phyloP scores from a whole-genome alignment of 2,888 invertebrate species.

The Amphipoea lucens region DNA sequence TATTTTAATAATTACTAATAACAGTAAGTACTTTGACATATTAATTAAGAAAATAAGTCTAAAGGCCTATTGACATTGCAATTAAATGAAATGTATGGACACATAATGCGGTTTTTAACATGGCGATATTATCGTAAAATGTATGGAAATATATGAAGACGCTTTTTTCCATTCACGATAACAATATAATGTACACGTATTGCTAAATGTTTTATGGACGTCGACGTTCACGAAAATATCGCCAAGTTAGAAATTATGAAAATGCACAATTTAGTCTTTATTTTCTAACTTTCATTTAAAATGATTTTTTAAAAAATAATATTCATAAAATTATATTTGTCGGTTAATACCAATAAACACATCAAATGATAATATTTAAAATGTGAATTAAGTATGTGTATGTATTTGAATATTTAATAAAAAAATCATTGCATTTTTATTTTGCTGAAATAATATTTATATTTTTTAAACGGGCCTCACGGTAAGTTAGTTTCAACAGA shows the following conservation, averaged over 20 bases:
- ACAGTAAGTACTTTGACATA: slow-evolving; percentile 35
- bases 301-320: neutral
- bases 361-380: neutral
- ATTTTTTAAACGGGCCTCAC: neutral
- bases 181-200: neutral
- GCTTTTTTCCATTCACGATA: neutral
- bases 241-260: neutral
- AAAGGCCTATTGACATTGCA: slow-evolving; percentile 8
- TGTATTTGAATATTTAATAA: neutral
- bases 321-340: neutral
- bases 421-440: slow-evolving; percentile 6
- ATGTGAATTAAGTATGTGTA: neutral
- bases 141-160: neutral
- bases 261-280: neutral
- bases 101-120: neutral
- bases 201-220: neutral
- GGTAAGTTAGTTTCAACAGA: neutral
- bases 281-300: neutral
- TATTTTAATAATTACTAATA: slow-evolving; percentile 44
- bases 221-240: neutral
- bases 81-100: neutral
- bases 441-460: neutral
- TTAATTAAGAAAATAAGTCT: slow-evolving; percentile 23
- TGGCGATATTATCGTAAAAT: neutral
- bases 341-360: neutral